Base-by-base conservation (phyloP, 2,797 vertebrate species). In the Caiman crocodilus region DNA sequence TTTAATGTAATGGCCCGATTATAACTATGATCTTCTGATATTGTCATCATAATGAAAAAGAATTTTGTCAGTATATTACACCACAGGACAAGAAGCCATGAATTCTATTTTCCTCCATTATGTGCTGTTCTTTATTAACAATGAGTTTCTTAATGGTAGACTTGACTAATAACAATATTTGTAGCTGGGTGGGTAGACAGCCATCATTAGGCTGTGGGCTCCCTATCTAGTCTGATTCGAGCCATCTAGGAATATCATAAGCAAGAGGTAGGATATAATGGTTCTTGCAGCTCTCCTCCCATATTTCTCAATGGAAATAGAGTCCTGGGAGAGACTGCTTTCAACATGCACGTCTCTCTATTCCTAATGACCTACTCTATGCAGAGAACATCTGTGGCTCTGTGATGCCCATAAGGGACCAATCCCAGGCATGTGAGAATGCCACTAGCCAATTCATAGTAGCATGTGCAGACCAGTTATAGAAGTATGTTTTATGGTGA, bases 1-100 rank as follows among this genome's bases (percentile, higher is more conserved):
- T 79, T 75, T 79, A 11, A 87, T 23, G 60, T 23, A 4, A 57
- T 82, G 1, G 3, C 4, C 18, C 82, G n/a, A 6, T 26, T 85
- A 13, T 5, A 84, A 2, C 17, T 84, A 18, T 59, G 17, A 32
- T 8, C 16, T 76, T 85, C 61, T 63, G 4, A 71, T 64, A 21
- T 57, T 2, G 9, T 30, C 23, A 28, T 56, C 35, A 75, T 32
- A 73, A 4, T n/a, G 5, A 2, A 32, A 0, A 16, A 4, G 2
- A 58, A 18, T 64, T 60, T 5, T 76, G 76, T 23, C 42, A 78
- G 5, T 3, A 35, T 3, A 14, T 3, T 1, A 25, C 13, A 35
- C 42, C 25, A 5, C 30, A 23, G 20, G 21, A 23, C 21, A 21
- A 30, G 14, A 32, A 35, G 32, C 59, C 32, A 59, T 76, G 8